Conservation (phyloP, 2,113 vertebrate species). For the Hucho hucho region DNA sequence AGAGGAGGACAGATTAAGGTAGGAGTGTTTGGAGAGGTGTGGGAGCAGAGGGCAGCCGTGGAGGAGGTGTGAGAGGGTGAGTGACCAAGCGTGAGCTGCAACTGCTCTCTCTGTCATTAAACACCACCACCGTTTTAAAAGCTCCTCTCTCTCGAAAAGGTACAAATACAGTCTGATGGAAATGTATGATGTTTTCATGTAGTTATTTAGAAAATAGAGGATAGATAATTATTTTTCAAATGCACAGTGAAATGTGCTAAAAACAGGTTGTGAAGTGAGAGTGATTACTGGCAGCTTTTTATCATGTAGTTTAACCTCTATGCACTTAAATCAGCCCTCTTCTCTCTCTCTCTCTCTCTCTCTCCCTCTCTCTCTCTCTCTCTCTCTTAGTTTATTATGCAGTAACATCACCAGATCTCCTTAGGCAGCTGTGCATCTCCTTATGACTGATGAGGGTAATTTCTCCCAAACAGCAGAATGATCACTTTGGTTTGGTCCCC, state of each 20-base stretch:
- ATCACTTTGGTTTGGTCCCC: conserved; percentile 63
- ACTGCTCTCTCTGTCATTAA: conserved; percentile 54
- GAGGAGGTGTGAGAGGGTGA: conserved; percentile 57
- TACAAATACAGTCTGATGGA: conserved; percentile 44
- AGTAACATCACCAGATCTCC: conserved; percentile 72
- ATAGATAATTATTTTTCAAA: neutral
- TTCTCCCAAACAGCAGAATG: conserved; percentile 80
- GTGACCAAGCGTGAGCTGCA: conserved; percentile 61
- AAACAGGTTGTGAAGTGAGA: conserved; percentile 38
- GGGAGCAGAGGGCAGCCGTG: conserved; percentile 57
- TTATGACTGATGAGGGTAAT: conserved; percentile 83
- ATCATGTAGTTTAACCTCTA: conserved; percentile 58
- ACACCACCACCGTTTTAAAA: conserved; percentile 63
- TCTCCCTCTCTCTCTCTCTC: conserved; percentile 22
- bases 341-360: neutral
- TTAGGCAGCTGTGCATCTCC: conserved; percentile 79
- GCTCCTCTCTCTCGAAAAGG: conserved; percentile 44
- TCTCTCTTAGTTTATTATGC: conserved; percentile 65
- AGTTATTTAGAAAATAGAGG: neutral
- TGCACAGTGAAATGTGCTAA: conserved; percentile 17
- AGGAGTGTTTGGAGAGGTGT: conserved; percentile 58
- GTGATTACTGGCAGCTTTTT: conserved; percentile 50
- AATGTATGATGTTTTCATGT: conserved; percentile 43
- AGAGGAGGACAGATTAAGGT: conserved; percentile 66
- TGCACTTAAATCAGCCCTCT: conserved; percentile 52